Evolutionary conservation across 2,888 invertebrate species (phyloP), one percentile per base, ranked within the genome.

Genomic region (Catocala fraxini): DNA sequence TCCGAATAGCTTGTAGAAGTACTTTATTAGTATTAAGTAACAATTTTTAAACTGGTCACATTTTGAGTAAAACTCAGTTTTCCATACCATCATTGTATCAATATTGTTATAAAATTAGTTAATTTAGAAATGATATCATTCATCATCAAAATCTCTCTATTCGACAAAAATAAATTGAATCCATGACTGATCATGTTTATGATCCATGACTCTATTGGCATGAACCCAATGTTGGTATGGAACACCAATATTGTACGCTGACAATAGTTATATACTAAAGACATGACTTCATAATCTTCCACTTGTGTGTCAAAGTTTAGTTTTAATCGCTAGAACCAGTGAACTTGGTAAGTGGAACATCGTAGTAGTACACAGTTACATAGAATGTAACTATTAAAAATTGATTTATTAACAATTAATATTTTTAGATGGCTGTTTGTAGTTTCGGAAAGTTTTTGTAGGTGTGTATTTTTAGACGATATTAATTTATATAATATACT

Each of bases 381-480:
- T 71, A 69, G 59, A 73, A 75, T 67, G 78, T 79, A 71, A 80
- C 70, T 78, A 80, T 78, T 77, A 79, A 75, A 83, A 46, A 63
- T 79, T 81, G 66, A 73, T 80, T 81, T 79, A 56, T 81, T 71
- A 80, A 77, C 74, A 5, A 73, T 68, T 70, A 63, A 85, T 91
- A 91, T 92, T 92, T 92, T 91, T 92, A 90, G 91, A 92, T 68
- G 84, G 83, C 85, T 89, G 86, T 90, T 87, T 86, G 84, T 88
- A 86, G 83, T 86, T 83, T 89, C 69, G 80, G 82, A 81, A 86
- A 69, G 77, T 80, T 88, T 85, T 83, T 80, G 79, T 85, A 85
- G 77, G 68, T 82, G 75, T 83, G 81, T 85, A 84, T 77, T 81
- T 84, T 82, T 84, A 87, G 83, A 84, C 62, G 67, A 75, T 73